These are phyloP conservation scores for Anthopleura xanthogrammica DNA, from an alignment of 92 coral and sea anemone species.

Conservation along the genomic window DNA sequence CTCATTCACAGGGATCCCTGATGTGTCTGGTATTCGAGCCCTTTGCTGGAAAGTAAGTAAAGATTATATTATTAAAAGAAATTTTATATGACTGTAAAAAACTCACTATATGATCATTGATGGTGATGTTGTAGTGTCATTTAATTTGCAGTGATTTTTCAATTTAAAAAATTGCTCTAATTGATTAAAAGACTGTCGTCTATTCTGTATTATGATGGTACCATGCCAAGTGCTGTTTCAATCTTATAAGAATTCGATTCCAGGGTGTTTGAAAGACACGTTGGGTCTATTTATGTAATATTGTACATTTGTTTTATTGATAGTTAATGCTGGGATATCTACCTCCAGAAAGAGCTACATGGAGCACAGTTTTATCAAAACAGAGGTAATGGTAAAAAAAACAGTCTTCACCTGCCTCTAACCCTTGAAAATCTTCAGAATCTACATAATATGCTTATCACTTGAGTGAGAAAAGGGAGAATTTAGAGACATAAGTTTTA, in stretches of 20 bases:
- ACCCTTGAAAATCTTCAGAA: too few relatives aligned
- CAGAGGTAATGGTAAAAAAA: constrained; percentile 59
- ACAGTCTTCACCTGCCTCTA: background rate
- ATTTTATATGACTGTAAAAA: background rate
- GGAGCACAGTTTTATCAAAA: constrained; percentile 65
- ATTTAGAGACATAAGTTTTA: too few relatives aligned
- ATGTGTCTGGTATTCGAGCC: constrained; percentile 87
- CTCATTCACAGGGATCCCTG: constrained; percentile 73
- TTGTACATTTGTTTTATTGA: background rate
- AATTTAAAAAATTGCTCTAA: too few relatives aligned
- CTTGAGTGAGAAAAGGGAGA: too few relatives aligned
- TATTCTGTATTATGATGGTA: too few relatives aligned
- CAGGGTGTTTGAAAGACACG: background rate
- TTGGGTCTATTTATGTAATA: background rate
- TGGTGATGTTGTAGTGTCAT: background rate
- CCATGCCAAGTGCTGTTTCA: too few relatives aligned
- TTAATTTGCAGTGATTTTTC: too few relatives aligned
- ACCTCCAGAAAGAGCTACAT: constrained; percentile 66
- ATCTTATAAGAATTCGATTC: background rate
- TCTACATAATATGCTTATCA: too few relatives aligned
- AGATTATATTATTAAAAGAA: too few relatives aligned
- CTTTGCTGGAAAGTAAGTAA: constrained; percentile 84
- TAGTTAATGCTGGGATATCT: constrained; percentile 85
- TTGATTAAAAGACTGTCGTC: too few relatives aligned
- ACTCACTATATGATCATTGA: background rate